Percentiles rank a stretch among this genome's conserved stretches.
Evolutionary conservation across 1,140 invertebrate species (phyloP).

Genomic region (Drosophila saltans): DNA sequence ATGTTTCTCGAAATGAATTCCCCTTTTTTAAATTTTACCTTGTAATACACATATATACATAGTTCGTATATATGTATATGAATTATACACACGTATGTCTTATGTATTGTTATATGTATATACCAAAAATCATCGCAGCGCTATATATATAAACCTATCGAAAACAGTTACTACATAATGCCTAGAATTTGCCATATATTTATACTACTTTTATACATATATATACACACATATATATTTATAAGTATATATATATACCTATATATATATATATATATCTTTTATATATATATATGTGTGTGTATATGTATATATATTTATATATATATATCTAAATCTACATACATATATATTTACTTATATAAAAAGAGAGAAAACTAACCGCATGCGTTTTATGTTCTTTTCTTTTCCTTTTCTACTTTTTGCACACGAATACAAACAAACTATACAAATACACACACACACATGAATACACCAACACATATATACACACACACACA

Average conservation of each 20-base stretch:
- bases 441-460: conserved; percentile 42
- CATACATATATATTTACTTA: conserved; percentile 75
- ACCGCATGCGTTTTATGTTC: conserved; percentile 83
- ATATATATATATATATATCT: not conserved
- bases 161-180: conserved; percentile 68
- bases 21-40: conserved; percentile 22
- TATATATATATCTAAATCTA: conserved; percentile 2
- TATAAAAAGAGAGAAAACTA: conserved; percentile 79
- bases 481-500: conserved; percentile 48
- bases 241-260: conserved; percentile 47
- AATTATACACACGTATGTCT: conserved; percentile 75
- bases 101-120: conserved; percentile 82
- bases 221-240: conserved; percentile 28
- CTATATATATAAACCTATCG: conserved; percentile 44
- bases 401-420: conserved; percentile 82
- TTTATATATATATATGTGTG: not conserved
- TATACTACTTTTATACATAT: conserved; percentile 50
- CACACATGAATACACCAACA: conserved; percentile 33
- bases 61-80: conserved; percentile 63
- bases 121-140: conserved; percentile 64
- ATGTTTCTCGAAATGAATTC: conserved; percentile 62
- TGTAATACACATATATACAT: not conserved
- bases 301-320: conserved; percentile 30
- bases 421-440: conserved; percentile 76
- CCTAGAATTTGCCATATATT: conserved; percentile 72